These are phyloP conservation scores for Sitta europaea DNA, from an alignment of 2,113 vertebrate genomes.

Conservation along the genomic window DNA sequence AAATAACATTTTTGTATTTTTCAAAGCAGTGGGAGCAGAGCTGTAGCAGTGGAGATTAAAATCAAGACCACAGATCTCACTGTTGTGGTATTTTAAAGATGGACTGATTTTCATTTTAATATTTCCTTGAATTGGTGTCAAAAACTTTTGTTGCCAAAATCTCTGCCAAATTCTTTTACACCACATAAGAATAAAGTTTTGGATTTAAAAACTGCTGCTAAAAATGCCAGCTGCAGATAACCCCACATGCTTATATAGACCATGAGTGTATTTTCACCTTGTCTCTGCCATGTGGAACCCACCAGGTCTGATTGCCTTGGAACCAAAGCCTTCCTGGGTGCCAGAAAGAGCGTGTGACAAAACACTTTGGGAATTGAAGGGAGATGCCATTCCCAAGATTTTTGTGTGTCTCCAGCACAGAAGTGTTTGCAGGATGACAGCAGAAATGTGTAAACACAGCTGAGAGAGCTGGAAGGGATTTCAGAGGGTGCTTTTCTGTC, in stretches of 20 bases:
- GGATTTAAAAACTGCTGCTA: neutral
- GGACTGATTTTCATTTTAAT: neutral
- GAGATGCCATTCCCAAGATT: neutral
- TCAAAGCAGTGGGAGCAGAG: neutral
- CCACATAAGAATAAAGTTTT: neutral
- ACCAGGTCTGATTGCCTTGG: neutral
- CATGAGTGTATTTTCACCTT: neutral
- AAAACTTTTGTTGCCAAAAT: neutral
- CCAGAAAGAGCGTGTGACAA: neutral
- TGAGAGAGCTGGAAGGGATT: neutral
- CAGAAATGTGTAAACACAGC: neutral
- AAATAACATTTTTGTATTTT: neutral
- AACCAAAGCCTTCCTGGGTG: neutral
- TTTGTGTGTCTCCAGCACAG: neutral
- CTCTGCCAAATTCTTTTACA: neutral
- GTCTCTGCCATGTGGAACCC: neutral
- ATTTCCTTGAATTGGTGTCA: neutral
- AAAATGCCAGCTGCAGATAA: neutral
- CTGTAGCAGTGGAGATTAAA: neutral
- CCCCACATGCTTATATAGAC: accelerated
- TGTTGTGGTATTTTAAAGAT: neutral
- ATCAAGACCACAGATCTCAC: neutral
- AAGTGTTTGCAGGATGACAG: neutral
- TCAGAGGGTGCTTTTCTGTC: neutral
- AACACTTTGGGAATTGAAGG: neutral